These are phyloP conservation scores for Lophius americanus DNA, from an alignment of 2,797 vertebrate genomes.

Conservation along the genomic window DNA sequence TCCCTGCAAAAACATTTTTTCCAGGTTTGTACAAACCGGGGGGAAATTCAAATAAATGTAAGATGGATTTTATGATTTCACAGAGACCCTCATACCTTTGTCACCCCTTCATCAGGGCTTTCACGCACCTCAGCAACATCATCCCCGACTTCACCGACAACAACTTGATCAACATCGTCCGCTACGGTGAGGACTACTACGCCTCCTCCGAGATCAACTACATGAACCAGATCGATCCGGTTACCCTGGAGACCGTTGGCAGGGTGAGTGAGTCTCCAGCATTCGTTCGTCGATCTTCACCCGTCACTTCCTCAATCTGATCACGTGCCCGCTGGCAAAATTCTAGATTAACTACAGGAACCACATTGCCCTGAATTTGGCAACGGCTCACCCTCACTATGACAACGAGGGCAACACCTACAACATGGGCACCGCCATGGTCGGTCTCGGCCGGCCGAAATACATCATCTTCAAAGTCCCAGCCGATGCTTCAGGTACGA, in stretches of 20 bases:
- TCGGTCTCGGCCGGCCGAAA: conserved; percentile 87
- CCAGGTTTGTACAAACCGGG: conserved; percentile 78
- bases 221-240: conserved; percentile 89
- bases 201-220: conserved; percentile 93
- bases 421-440: conserved; percentile 93
- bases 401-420: conserved; percentile 89
- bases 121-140: conserved; percentile 87
- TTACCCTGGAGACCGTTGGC: conserved; percentile 88
- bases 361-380: conserved; percentile 87
- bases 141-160: conserved; percentile 97
- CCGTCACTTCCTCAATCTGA: background rate
- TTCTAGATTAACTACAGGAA: conserved; percentile 89
- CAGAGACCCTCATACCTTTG: background rate
- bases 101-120: conserved; percentile 74
- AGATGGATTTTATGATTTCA: background rate
- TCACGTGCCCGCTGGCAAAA: background rate
- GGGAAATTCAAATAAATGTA: too few species aligned
- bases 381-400: conserved; percentile 94
- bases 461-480: conserved; percentile 93
- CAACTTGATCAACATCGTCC: conserved; percentile 94
- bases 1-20: conserved; percentile 94
- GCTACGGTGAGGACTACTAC: conserved; percentile 89
- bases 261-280: conserved; percentile 76
- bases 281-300: background rate
- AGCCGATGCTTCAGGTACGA: conserved; percentile 76